A percentile compares a stretch with the other conserved stretches of the same genome.
These are phyloP conservation scores for Chirona hameri DNA, from an alignment of 2,888 invertebrate species.

Conservation along the genomic window DNA sequence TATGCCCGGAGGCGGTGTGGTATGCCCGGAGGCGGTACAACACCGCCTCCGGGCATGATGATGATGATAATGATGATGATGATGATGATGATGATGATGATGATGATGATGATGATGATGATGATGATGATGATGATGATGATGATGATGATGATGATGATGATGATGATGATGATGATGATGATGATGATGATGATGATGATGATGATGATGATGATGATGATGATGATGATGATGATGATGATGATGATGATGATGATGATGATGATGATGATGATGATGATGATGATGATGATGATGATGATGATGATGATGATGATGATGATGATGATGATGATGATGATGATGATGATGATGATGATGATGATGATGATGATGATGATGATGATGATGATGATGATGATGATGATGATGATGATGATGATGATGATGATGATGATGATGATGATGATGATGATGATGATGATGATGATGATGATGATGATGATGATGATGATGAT, in stretches of 20 bases:
- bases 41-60: too few relatives aligned
- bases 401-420: constrained; percentile 22
- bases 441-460: constrained; percentile 22
- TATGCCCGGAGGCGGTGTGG: too few relatives aligned
- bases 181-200: not conserved
- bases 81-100: not conserved
- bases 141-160: not conserved
- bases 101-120: constrained; percentile 25
- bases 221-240: constrained; percentile 22
- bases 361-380: constrained; percentile 22
- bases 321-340: constrained; percentile 22
- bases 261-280: constrained; percentile 22
- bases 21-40: too few relatives aligned
- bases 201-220: not conserved
- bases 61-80: too few relatives aligned
- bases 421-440: constrained; percentile 22
- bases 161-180: constrained; percentile 11
- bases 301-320: constrained; percentile 22
- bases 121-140: constrained; percentile 10
- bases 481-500: constrained; percentile 22
- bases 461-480: constrained; percentile 22
- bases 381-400: constrained; percentile 22
- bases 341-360: constrained; percentile 22
- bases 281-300: constrained; percentile 22
- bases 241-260: constrained; percentile 22